Base-by-base conservation (phyloP, 2,888 invertebrate genomes). In the Cheilosia soror region DNA sequence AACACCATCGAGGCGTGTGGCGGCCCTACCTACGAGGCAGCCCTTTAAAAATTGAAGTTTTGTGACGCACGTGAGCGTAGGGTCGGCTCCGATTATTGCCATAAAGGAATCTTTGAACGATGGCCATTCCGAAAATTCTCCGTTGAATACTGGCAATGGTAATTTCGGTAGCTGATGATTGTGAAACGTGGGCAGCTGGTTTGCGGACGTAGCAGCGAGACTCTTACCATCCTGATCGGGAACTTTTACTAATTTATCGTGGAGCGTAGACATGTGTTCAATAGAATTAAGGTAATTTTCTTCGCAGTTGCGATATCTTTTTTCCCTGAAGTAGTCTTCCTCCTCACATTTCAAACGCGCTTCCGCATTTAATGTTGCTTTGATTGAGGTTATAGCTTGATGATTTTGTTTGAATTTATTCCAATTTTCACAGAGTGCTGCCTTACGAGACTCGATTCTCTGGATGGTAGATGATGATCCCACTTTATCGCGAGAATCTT, bases 1-100 rank as follows among this genome's bases (percentile, higher is more conserved):
- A 9, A 57, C 11, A 42, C 27, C n/a, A 2, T 68, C 31, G 1
- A 68, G 44, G 9, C 33, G 55, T 2, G 5, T 11, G 1, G 42
- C 29, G 2, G 68, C 55, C n/a, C 57, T 68, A 53, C n/a, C 68
- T 7, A 57, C 55, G 37, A 58, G 69, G 27, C 33, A 71, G 47
- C 69, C 47, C 15, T 49, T 57, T 33, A 58, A 25, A 7, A 31
- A 71, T 33, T 58, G 58, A 11, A 71, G 69, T n/a, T 71, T 71
- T 47, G 33, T 71, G 15, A 58, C 69, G 37, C 44, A 62, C 7
- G 63, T 63, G 4, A 73, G 72, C 15, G 31, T 44, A 2, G 40
- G 31, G 31, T 63, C 42, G 5, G 53, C 51, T 13, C 51, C 40
- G 2, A 51, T 53, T 1, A 55, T 20, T 20, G 20, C 20, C 20